These are phyloP conservation scores for Stenoptilia bipunctidactyla DNA, from an alignment of 2,888 invertebrate species.

Conservation along the genomic window DNA sequence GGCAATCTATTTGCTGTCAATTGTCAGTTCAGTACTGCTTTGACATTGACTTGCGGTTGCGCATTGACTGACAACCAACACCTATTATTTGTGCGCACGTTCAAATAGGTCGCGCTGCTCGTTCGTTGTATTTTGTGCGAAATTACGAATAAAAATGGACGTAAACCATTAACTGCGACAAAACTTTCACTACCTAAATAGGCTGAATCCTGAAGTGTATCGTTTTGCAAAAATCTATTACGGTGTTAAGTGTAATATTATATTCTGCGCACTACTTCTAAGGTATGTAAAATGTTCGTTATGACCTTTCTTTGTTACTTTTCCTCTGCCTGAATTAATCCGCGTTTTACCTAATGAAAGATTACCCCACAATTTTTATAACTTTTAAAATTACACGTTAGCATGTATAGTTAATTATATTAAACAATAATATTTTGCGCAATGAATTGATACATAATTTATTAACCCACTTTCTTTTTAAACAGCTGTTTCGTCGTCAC, in stretches of 20 bases:
- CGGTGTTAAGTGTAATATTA: background rate
- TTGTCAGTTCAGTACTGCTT: too few species aligned
- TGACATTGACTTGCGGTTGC: too few species aligned
- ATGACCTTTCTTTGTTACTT: conserved; percentile 47
- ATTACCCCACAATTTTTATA: too few species aligned
- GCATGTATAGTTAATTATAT: too few species aligned
- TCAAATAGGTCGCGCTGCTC: conserved; percentile 3
- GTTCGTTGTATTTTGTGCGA: background rate
- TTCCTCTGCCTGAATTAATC: too few species aligned
- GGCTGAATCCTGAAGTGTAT: background rate
- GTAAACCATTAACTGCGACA: background rate
- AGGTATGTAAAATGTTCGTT: conserved; percentile 10
- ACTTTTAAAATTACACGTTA: too few species aligned
- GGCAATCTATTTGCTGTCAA: too few species aligned
- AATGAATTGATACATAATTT: too few species aligned
- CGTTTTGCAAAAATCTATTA: background rate
- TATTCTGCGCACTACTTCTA: conserved; percentile 3
- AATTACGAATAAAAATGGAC: conserved; percentile 1
- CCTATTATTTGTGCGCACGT: conserved; percentile 6
- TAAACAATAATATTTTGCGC: too few species aligned
- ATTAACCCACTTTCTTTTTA: conserved; percentile 7
- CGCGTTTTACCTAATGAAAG: too few species aligned
- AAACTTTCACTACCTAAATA: background rate
- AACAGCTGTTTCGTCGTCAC: conserved; percentile 12
- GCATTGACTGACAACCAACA: too few species aligned